Evolutionary conservation across 2,888 invertebrate genomes (phyloP), one percentile per base, ranked within the genome.

Genomic region (Tetragnatha montana): DNA sequence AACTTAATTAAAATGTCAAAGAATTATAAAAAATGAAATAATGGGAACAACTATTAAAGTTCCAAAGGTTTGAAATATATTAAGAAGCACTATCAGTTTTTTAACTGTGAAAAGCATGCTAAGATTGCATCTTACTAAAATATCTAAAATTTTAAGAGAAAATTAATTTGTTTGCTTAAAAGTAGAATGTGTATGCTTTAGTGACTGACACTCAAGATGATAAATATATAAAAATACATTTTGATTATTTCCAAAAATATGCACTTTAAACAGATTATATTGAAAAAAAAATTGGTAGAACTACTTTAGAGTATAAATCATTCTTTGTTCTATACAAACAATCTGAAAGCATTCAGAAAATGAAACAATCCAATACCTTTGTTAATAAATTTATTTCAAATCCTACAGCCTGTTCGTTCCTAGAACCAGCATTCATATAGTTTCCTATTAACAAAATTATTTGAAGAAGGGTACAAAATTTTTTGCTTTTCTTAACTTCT

Each of bases 301-400:
- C 17, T 70, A 70, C n/a, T 14, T 19, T 19, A 70, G 0, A 70
- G 19, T 17, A 19, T 17, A 70, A 19, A 10, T n/a, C 70, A 14
- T 6, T 35, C 1, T 70, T n/a, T 21, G 17, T 0, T 21, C 19
- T 0, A 70, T 6, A 6, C 3, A 70, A 76, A 10, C 47, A 7
- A 75, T 19, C 35, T n/a, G 4, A 70, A 81, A 8, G 6, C 8
- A 35, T 4, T 35, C 35, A 35, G 35, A 2, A 35, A 35, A 35
- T 1, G 35, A 35, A 35, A 35, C 35, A 35, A 2, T 35, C 4
- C 4, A 4, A 14, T 93, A 97, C 97, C 95, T 99, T 99, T 0
- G 98, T 97, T 12, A 99, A 95, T 93, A 97, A 99, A 93, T 96
- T 98, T 92, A 99, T 97, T 94, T 99, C 99, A 93, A 99, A 99